Conservation (phyloP, 2,113 vertebrate species). For the Rynchops niger region DNA sequence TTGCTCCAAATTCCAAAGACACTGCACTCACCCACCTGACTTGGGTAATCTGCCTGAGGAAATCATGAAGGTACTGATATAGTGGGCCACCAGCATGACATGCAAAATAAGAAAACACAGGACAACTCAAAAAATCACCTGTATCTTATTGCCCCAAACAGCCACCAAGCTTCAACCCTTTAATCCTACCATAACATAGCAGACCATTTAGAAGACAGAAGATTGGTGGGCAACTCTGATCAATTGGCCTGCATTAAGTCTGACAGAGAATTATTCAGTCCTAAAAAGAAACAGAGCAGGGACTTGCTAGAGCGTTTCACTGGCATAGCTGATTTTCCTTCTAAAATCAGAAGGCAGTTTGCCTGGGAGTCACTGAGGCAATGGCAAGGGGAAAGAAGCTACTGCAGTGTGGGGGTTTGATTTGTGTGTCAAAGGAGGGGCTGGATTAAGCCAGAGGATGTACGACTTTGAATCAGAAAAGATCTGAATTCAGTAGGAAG, state of each 20-base stretch:
- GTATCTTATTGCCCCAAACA: neutral
- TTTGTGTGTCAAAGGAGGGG: neutral
- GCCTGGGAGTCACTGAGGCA: neutral
- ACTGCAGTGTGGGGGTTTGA: rapidly evolving
- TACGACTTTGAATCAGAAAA: neutral
- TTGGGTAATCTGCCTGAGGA: neutral
- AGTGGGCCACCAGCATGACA: neutral
- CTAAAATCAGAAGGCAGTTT: neutral
- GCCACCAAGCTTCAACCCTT: neutral
- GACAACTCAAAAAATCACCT: neutral
- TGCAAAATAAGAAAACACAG: neutral
- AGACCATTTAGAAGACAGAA: neutral
- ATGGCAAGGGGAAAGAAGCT: neutral
- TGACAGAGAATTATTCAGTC: neutral
- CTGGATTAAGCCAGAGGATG: neutral
- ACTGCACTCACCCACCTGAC: neutral
- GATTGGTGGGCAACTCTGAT: neutral
- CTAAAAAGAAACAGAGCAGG: neutral
- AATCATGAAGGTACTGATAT: neutral
- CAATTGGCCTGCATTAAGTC: neutral
- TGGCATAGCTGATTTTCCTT: neutral
- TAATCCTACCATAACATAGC: neutral
- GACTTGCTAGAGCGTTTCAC: neutral
- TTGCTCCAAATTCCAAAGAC: neutral
- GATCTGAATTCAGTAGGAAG: neutral